phyloP scores from a whole-genome alignment of 2,888 invertebrate genomes.

The Drosophila aldrichi region DNA sequence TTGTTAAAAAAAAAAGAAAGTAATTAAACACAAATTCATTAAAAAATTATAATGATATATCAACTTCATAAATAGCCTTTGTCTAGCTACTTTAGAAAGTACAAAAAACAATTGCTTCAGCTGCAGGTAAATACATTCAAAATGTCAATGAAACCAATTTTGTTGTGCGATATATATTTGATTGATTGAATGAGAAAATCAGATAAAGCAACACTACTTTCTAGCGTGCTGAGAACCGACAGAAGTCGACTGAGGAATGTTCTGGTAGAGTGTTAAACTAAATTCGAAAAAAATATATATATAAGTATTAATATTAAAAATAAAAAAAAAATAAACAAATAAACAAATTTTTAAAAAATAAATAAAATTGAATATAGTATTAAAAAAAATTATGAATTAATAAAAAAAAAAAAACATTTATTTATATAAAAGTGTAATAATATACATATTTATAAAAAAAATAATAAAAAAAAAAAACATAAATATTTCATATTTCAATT shows the following conservation, averaged over 20 bases:
- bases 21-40: background rate
- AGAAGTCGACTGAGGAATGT: background rate
- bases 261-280: background rate
- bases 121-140: background rate
- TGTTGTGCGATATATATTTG: background rate
- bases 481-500: too few species aligned
- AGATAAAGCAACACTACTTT: slow-evolving; percentile 1
- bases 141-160: background rate
- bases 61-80: background rate
- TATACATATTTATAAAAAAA: too few species aligned
- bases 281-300: too few species aligned
- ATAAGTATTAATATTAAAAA: too few species aligned
- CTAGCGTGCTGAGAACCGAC: background rate
- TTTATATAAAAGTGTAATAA: too few species aligned
- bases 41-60: background rate
- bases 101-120: background rate
- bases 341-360: too few species aligned
- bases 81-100: background rate
- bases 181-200: background rate
- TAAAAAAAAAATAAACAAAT: too few species aligned
- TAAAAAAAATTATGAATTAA: too few species aligned
- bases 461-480: too few species aligned
- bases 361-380: too few species aligned
- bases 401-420: too few species aligned
- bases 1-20: too few species aligned